Evolutionary conservation across 2,888 invertebrate genomes (phyloP).

Genomic region (Agrilus biguttatus): DNA sequence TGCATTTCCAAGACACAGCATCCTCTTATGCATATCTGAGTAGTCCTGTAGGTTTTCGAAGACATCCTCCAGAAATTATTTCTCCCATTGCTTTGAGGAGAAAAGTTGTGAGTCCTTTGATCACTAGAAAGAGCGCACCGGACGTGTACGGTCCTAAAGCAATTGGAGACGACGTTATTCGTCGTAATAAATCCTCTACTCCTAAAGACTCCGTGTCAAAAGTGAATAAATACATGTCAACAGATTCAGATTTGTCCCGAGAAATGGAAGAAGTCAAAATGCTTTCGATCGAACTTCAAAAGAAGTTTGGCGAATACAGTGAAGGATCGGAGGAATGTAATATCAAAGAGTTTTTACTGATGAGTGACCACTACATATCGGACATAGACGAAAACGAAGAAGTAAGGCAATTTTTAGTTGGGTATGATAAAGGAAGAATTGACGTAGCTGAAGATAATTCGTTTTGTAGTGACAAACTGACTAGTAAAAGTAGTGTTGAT

Average conservation of each 20-base stretch:
- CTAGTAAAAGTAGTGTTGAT: too few species aligned
- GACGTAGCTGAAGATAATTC: background rate
- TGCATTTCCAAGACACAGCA: too few species aligned
- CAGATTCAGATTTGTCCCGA: slow-evolving; percentile 22
- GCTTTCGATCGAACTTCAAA: slow-evolving; percentile 19
- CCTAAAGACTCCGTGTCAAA: background rate
- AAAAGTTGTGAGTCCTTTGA: too few species aligned
- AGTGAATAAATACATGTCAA: slow-evolving; percentile 22
- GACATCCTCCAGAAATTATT: too few species aligned
- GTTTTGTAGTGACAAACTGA: background rate
- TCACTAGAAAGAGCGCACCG: too few species aligned
- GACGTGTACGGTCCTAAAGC: too few species aligned
- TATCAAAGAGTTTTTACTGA: slow-evolving; percentile 1
- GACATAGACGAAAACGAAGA: slow-evolving; percentile 31
- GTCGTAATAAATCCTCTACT: too few species aligned
- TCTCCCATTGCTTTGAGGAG: too few species aligned
- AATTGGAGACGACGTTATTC: too few species aligned
- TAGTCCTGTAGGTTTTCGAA: too few species aligned
- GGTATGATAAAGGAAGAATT: too few species aligned
- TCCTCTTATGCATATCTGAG: too few species aligned
- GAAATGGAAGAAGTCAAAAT: slow-evolving; percentile 26
- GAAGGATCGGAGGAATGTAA: slow-evolving; percentile 4
- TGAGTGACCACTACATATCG: slow-evolving; percentile 29
- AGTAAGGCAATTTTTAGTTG: slow-evolving; percentile 20
- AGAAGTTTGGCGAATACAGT: slow-evolving; percentile 16